These are phyloP conservation scores for Eilema sororculum DNA, from an alignment of 2,888 invertebrate species.

Conservation along the genomic window DNA sequence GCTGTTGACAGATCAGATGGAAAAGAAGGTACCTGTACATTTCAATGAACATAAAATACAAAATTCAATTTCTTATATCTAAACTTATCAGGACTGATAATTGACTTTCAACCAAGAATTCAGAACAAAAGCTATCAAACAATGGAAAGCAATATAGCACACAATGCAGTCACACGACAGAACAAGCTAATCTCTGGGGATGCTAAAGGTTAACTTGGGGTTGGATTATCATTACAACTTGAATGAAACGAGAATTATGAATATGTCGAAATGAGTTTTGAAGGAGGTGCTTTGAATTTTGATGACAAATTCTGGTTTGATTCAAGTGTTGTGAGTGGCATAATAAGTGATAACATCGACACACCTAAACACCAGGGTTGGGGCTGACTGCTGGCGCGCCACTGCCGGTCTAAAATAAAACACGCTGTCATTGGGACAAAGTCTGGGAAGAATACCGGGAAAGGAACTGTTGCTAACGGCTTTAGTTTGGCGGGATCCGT, in stretches of 20 bases:
- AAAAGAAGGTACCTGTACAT: not conserved
- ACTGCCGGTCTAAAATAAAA: conserved; percentile 87
- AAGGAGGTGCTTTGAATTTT: conserved; percentile 27
- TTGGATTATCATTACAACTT: conserved; percentile 72
- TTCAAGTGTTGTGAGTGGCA: conserved; percentile 73
- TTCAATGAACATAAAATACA: not conserved
- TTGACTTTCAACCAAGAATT: conserved; percentile 1
- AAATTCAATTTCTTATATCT: conserved; percentile 1
- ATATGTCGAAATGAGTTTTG: conserved; percentile 20
- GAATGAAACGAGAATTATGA: conserved; percentile 57
- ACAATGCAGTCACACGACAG: conserved; percentile 63
- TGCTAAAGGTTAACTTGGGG: conserved; percentile 63
- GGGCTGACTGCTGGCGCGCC: conserved; percentile 87
- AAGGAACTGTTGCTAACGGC: conserved; percentile 47
- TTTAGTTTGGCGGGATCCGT: conserved; percentile 41
- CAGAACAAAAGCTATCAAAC: conserved; percentile 39
- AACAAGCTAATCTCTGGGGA: conserved; percentile 68
- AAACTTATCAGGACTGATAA: conserved; percentile 1
- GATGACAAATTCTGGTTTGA: conserved; percentile 45
- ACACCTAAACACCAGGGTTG: conserved; percentile 88
- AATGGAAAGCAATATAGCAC: conserved; percentile 78
- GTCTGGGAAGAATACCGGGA: conserved; percentile 64
- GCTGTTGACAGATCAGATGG: not conserved
- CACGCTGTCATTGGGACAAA: conserved; percentile 80
- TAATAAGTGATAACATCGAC: conserved; percentile 84